Percentiles rank a stretch among this genome's conserved stretches.
Conservation (phyloP, 2,113 vertebrate species). For the Callithrix jacchus region DNA sequence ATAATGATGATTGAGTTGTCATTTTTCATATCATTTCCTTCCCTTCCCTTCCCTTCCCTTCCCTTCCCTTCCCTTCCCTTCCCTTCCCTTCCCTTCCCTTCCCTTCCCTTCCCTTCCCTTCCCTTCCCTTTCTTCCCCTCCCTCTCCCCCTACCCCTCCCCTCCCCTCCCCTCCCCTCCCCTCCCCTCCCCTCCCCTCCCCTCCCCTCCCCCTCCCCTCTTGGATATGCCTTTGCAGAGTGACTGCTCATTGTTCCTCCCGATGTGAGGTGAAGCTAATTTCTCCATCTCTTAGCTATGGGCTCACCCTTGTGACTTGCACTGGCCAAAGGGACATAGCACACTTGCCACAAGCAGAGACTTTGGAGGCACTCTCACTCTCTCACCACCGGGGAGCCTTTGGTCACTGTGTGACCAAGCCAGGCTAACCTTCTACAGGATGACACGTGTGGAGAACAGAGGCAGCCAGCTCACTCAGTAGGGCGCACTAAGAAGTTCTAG, state of each 20-base stretch:
- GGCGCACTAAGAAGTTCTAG: neutral
- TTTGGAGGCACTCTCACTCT: neutral
- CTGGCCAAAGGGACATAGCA: neutral
- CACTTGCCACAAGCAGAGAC: neutral
- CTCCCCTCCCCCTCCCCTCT: too few species aligned
- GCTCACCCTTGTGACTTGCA: neutral
- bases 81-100: too few species aligned
- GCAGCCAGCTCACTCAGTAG: neutral
- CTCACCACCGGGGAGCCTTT: neutral
- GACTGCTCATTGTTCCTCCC: neutral
- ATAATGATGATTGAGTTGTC: too few species aligned
- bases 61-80: too few species aligned
- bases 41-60: too few species aligned
- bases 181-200: too few species aligned
- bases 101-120: too few species aligned
- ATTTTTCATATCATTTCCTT: too few species aligned
- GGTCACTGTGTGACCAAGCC: neutral
- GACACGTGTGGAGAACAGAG: neutral
- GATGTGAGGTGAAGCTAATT: neutral
- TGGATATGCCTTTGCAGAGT: neutral
- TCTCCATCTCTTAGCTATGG: neutral
- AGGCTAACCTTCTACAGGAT: neutral
- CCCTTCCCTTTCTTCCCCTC: too few species aligned
- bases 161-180: too few species aligned
- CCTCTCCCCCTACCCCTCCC: too few species aligned